These are phyloP conservation scores for Listronotus oregonensis DNA, from an alignment of 1,140 invertebrate genomes.

Conservation along the genomic window DNA sequence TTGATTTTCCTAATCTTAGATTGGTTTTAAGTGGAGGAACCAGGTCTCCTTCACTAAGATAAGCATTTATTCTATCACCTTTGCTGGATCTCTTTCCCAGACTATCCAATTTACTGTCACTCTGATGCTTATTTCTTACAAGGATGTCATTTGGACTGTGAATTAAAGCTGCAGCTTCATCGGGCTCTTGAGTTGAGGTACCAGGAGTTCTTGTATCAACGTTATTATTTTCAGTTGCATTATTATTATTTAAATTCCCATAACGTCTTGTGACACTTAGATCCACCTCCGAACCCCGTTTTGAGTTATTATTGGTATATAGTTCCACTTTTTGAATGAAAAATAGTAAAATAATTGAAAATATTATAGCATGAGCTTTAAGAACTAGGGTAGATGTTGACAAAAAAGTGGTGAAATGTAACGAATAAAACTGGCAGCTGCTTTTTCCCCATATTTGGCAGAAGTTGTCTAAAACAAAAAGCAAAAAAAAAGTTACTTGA, in stretches of 20 bases:
- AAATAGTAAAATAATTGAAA: constrained; percentile 29
- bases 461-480: constrained; percentile 32
- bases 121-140: constrained; percentile 19
- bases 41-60: constrained; percentile 33
- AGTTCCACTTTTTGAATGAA: constrained; percentile 32
- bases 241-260: background rate
- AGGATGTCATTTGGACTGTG: constrained; percentile 2
- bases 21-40: constrained; percentile 21
- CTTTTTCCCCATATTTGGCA: constrained; percentile 32
- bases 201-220: background rate
- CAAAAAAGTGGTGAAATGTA: constrained; percentile 41
- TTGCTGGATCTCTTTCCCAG: constrained; percentile 18
- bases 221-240: background rate
- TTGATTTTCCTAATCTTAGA: constrained; percentile 8
- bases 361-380: constrained; percentile 38
- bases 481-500: background rate
- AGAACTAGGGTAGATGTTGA: constrained; percentile 40
- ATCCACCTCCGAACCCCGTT: constrained; percentile 8
- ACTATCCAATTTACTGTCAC: constrained; percentile 28
- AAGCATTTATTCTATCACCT: constrained; percentile 33
- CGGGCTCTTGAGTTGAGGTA: background rate
- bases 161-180: constrained; percentile 7
- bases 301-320: constrained; percentile 23
- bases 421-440: constrained; percentile 43
- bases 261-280: background rate